Conservation (phyloP, 2,888 invertebrate genomes). For the Tipula unca region DNA sequence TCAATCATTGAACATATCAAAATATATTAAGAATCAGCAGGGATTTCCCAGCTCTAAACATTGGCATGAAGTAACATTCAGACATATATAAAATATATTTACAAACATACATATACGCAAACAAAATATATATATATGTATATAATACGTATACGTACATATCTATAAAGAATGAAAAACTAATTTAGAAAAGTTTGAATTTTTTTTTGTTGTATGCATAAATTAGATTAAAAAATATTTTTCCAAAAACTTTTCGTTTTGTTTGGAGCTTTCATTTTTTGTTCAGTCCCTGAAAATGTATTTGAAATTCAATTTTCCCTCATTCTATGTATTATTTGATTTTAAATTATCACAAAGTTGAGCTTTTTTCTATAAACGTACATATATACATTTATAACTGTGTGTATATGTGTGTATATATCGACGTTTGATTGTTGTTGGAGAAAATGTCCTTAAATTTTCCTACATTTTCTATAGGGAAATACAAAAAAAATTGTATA, state of each 20-base stretch:
- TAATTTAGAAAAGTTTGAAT: background rate
- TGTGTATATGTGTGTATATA: background rate
- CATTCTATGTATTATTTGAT: background rate
- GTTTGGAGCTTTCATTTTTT: background rate
- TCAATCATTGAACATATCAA: conserved; percentile 8
- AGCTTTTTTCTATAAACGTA: background rate
- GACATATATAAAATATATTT: background rate
- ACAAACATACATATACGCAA: background rate
- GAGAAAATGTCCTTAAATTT: background rate
- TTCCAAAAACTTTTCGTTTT: background rate
- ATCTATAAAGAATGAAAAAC: background rate
- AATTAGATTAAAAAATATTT: background rate
- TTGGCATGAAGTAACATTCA: background rate
- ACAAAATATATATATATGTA: too few relatives aligned
- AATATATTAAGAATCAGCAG: background rate
- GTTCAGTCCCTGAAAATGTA: background rate
- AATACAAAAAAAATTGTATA: background rate
- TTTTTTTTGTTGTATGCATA: background rate
- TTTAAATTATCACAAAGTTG: background rate
- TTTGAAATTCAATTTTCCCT: conserved; percentile 2
- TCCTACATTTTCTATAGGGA: background rate
- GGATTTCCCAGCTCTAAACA: background rate
- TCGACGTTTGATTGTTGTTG: background rate
- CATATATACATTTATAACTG: background rate
- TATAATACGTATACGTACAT: too few relatives aligned